Percentiles rank a stretch among this genome's conserved stretches.
Evolutionary conservation across 2,797 vertebrate genomes (phyloP).

Genomic region (Pseudochirops cupreus): DNA sequence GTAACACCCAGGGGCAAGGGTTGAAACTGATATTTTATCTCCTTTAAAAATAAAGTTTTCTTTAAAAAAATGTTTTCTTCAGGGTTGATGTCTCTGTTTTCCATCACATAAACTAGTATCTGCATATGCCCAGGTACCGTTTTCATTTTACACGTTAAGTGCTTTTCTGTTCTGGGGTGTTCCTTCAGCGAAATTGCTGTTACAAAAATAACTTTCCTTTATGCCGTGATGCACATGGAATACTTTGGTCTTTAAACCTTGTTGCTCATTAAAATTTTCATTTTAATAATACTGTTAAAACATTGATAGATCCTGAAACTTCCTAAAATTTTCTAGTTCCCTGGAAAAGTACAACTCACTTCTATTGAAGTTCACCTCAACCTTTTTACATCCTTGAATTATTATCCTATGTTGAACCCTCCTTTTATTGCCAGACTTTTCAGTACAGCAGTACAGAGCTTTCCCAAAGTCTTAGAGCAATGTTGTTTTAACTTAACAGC

Average conservation of each 20-base stretch:
- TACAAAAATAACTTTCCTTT: not conserved
- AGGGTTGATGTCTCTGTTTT: not conserved
- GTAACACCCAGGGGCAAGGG: slow-evolving; percentile 69
- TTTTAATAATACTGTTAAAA: not conserved
- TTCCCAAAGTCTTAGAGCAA: not conserved
- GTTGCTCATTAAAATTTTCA: not conserved
- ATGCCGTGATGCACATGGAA: not conserved
- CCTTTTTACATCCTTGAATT: not conserved
- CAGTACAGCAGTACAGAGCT: not conserved
- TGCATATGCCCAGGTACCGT: not conserved
- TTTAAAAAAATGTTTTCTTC: not conserved
- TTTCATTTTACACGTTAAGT: not conserved
- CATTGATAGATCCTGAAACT: not conserved
- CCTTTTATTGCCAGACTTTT: not conserved
- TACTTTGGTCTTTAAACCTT: not conserved
- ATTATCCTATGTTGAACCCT: not conserved
- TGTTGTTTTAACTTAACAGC: not conserved
- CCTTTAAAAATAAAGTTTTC: slow-evolving; percentile 5
- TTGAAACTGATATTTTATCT: slow-evolving; percentile 4
- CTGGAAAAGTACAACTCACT: not conserved
- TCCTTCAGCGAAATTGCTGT: not conserved
- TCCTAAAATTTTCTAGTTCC: not conserved
- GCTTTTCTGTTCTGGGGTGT: not conserved
- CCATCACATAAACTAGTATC: not conserved
- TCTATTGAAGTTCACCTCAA: not conserved